Base-by-base conservation (phyloP, 2,888 invertebrate species). In the Rhogogaster chlorosoma region DNA sequence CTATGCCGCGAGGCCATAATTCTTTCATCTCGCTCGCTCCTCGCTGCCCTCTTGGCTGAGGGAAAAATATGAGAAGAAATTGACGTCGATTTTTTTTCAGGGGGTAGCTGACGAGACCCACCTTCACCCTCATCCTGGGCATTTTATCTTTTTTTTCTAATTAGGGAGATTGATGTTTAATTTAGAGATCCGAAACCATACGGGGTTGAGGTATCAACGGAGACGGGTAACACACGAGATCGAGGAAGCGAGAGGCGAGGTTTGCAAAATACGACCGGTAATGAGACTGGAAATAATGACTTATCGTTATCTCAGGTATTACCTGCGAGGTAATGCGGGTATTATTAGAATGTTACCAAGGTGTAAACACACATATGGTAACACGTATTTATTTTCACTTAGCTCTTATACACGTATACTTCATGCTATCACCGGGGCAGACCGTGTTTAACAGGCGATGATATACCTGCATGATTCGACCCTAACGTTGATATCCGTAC, bases 291-390 rank as follows among this genome's bases (percentile, higher is more conserved):
- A 80, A 61, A 38, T 61, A 80, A 83, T 49, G 26, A 83, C 45
- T 45, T 57, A 22, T 42, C 42, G 38, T 64, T 83, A 67, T 70
- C 83, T 29, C 42, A 18, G 67, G 67, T 83, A 83, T 83, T 83
- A 70, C 22, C 83, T 26, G 18, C 5, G 45, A 45, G 67, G 42
- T 70, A 70, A 83, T 83, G 83, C 83, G 70, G 83, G 83, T 83
- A 83, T 82, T 70, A 67, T 83, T 83, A 83, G 83, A 83, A 83
- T 83, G 49, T 83, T 70, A 42, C 42, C 67, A 83, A 64, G 83
- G 83, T 70, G 80, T 83, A 45, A 83, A 67, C 61, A 70, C 67
- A 70, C 42, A n/a, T 29, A 42, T 67, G 83, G 83, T 70, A 61
- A 61, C 38, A 42, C 61, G 80, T 80, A 80, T 80, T 38, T 61